Conservation (phyloP, 1,140 invertebrate species). For the Oedothorax gibbosus region DNA sequence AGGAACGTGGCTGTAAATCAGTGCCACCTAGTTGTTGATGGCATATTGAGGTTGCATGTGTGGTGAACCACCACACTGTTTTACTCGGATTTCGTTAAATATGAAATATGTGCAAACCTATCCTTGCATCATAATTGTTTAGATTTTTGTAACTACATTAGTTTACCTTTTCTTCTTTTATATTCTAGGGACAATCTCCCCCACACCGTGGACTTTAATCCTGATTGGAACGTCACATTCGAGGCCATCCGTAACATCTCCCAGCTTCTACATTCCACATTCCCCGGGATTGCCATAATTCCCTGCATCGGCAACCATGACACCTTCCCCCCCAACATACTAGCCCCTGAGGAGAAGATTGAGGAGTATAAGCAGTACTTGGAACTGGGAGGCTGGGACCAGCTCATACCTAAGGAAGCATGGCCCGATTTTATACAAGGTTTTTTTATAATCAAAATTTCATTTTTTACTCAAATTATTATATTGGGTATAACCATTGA, state of each 20-base stretch:
- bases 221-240: conserved; percentile 65
- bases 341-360: background rate
- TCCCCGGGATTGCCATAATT: conserved; percentile 66
- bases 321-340: conserved; percentile 63
- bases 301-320: conserved; percentile 71
- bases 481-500: background rate
- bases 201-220: conserved; percentile 65
- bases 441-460: conserved; percentile 2
- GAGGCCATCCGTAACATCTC: conserved; percentile 66
- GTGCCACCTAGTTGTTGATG: no score
- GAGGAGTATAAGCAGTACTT: conserved; percentile 66
- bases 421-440: conserved; percentile 35
- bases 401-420: conserved; percentile 62
- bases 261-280: conserved; percentile 64
- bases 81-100: no score
- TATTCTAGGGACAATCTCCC: conserved; percentile 66
- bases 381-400: conserved; percentile 65
- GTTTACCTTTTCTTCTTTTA: background rate
- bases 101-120: no score
- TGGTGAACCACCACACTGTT: no score
- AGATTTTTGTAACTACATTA: no score
- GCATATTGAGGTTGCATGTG: no score
- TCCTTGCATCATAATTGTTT: no score
- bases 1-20: no score
- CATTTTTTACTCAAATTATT: background rate